Conservation (phyloP, 1,140 invertebrate species). For the Carposina sasakii region DNA sequence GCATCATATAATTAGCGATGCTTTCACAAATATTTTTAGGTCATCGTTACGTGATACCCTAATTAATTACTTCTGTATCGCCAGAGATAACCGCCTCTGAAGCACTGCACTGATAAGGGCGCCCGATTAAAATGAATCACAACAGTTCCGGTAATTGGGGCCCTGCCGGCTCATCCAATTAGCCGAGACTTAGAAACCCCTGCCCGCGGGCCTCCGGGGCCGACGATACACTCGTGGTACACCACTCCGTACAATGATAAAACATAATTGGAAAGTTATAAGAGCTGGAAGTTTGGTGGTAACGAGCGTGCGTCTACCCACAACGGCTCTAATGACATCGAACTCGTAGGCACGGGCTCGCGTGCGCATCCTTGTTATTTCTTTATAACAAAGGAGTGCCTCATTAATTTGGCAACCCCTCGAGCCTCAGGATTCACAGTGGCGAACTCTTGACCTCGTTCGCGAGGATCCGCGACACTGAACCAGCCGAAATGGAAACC, state of each 20-base stretch:
- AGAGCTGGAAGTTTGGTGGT: no score
- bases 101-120: conserved; percentile 43
- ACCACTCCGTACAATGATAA: no score
- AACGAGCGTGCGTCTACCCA: no score
- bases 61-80: no score
- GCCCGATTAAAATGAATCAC: conserved; percentile 69
- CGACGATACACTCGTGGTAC: no score
- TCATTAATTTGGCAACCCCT: conserved; percentile 71
- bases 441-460: conserved; percentile 68
- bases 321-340: conserved; percentile 65
- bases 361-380: conserved; percentile 71
- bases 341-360: conserved; percentile 52
- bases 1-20: no score
- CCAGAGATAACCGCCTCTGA: no score
- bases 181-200: conserved; percentile 65
- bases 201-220: conserved; percentile 35
- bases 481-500: conserved; percentile 57
- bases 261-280: no score
- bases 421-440: conserved; percentile 54
- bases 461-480: conserved; percentile 54
- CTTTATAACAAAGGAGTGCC: conserved; percentile 72
- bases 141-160: conserved; percentile 60
- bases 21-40: no score
- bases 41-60: no score
- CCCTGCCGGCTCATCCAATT: conserved; percentile 62